Evolutionary conservation across 2,113 vertebrate genomes (phyloP).

Genomic region (Hipposideros armiger): DNA sequence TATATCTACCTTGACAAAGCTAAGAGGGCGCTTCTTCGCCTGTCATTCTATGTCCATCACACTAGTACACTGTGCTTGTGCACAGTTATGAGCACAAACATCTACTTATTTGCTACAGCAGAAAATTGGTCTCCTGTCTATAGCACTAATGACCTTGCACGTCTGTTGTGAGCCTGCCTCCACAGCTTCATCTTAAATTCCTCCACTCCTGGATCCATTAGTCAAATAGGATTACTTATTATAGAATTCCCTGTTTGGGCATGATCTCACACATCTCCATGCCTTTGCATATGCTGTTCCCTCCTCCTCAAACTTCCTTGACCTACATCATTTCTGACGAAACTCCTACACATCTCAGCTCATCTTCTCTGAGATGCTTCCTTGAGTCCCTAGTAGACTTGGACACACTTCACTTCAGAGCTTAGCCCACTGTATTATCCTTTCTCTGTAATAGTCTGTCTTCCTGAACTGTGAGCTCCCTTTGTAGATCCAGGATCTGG

Average conservation of each 20-base stretch:
- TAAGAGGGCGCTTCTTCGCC: neutral
- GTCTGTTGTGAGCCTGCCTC: neutral
- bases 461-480: neutral
- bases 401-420: neutral
- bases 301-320: neutral
- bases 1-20: neutral
- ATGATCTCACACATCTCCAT: neutral
- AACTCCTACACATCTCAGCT: neutral
- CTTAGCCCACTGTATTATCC: neutral
- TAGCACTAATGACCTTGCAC: neutral
- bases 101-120: neutral
- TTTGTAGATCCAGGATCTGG: neutral
- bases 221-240: neutral
- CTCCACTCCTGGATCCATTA: neutral
- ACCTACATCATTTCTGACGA: neutral
- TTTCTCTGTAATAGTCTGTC: neutral
- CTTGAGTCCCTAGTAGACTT: neutral
- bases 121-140: neutral
- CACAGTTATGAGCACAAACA: neutral
- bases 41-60: neutral
- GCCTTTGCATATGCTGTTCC: neutral
- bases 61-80: too few species aligned
- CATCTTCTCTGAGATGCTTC: neutral
- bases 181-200: neutral
- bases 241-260: neutral